Evolutionary conservation across 2,888 invertebrate genomes (phyloP), one percentile per base, ranked within the genome.

Genomic region (Macaria liturata): DNA sequence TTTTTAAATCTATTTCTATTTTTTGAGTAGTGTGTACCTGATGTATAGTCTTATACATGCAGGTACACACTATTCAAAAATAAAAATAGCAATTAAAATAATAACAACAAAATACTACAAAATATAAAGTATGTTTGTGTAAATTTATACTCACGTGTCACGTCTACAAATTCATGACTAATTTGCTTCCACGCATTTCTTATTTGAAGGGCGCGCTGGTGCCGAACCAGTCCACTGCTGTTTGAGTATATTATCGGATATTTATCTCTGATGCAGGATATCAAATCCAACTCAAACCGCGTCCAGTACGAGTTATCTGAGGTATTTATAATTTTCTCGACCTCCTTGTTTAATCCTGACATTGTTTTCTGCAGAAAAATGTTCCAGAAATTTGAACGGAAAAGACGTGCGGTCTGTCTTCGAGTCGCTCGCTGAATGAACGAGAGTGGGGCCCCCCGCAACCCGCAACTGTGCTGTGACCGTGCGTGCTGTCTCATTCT

Each of bases 241-340:
- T 49, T 37, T 6, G 54, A 32, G 7, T 49, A 54, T 31, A 58
- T 49, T 32, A 58, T 20, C 4, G 58, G 58, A 9, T 43, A 37
- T 3, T 46, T 30, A n/a, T 58, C 45, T 54, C 46, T 42, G 8
- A 58, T 50, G 39, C 54, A 59, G 4, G 4, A 4, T n/a, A 54
- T 59, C 8, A 59, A 39, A 32, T 58, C 54, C 31, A 59, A 20
- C 9, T 59, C 58, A n/a, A 54, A 59, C n/a, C 49, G 50, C 6
- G 57, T 57, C 52, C 45, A 52, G 0, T 46, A 39, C 5, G 9
- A 5, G 20, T 42, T 30, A 3, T 54, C 20, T n/a, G 8, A n/a
- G 4, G 32, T 47, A 20, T 32, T 32, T 4, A 47, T 32, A 6
- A 30, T 46, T 40, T 20, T 0, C 20, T 50, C 9, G 43, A 43